phyloP scores from a whole-genome alignment of 2,888 invertebrate genomes.

The Malachius bipustulatus region DNA sequence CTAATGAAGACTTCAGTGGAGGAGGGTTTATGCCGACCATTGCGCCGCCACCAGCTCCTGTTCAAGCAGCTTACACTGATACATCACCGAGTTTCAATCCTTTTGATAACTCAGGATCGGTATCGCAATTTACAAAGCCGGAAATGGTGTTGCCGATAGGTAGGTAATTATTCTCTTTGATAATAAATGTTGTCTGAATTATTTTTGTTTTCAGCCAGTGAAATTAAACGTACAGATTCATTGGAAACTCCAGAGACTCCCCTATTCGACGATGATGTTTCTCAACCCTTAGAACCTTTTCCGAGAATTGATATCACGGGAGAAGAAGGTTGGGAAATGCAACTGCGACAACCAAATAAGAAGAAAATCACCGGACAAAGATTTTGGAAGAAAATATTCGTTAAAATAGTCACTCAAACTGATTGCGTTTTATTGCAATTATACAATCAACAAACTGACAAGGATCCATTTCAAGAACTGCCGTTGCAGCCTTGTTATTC shows the following conservation, averaged over 20 bases:
- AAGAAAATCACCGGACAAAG: conserved; percentile 90
- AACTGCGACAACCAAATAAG: conserved; percentile 88
- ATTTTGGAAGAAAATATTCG: conserved; percentile 95
- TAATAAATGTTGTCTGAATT: too few species aligned
- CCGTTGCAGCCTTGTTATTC: conserved; percentile 92
- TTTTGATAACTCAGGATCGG: conserved; percentile 51
- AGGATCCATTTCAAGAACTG: conserved; percentile 90
- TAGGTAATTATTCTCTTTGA: conserved; percentile 22
- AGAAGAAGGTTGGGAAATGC: conserved; percentile 95
- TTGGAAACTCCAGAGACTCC: conserved; percentile 86
- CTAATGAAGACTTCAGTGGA: conserved; percentile 38
- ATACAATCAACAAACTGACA: conserved; percentile 69
- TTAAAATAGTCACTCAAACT: conserved; percentile 63
- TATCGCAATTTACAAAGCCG: conserved; percentile 29
- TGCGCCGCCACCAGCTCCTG: conserved; percentile 54
- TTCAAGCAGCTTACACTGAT: conserved; percentile 42
- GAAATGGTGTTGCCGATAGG: conserved; percentile 33
- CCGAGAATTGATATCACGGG: conserved; percentile 60
- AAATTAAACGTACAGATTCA: conserved; percentile 43
- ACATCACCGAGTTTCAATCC: conserved; percentile 64
- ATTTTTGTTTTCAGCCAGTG: not conserved
- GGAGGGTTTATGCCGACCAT: conserved; percentile 59
- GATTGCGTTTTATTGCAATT: conserved; percentile 80
- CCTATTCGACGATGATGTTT: conserved; percentile 86
- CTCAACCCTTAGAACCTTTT: conserved; percentile 84